Evolutionary conservation across 2,888 invertebrate genomes (phyloP).

Genomic region (Chelonus formosanus): DNA sequence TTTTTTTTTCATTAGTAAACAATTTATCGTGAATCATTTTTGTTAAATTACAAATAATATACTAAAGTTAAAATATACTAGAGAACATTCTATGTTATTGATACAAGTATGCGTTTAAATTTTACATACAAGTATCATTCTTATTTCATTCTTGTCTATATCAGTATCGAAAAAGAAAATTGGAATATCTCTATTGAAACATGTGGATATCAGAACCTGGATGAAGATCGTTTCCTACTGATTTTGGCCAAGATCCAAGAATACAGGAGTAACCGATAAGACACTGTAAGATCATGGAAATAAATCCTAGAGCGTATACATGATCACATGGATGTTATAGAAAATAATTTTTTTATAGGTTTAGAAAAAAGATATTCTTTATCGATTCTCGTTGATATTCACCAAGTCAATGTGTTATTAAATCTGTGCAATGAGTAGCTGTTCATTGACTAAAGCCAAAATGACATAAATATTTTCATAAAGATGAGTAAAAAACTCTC

Average conservation of each 20-base stretch:
- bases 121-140: too few relatives aligned
- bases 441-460: too few relatives aligned
- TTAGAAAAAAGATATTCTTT: background rate
- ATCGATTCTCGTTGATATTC: background rate
- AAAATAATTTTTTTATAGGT: background rate
- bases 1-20: background rate
- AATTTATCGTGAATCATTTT: too few relatives aligned
- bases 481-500: too few relatives aligned
- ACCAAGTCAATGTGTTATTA: too few relatives aligned
- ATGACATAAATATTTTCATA: too few relatives aligned
- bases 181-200: background rate
- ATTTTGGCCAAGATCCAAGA: conserved; percentile 25
- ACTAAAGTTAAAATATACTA: too few relatives aligned
- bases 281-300: conserved; percentile 2
- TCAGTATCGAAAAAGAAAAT: background rate
- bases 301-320: conserved; percentile 8
- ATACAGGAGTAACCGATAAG: conserved; percentile 11
- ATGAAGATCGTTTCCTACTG: conserved; percentile 11
- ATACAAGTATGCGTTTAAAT: too few relatives aligned
- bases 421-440: too few relatives aligned
- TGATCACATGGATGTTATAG: conserved; percentile 8
- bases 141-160: too few relatives aligned
- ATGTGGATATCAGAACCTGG: background rate
- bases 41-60: too few relatives aligned
- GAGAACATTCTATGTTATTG: too few relatives aligned